Evolutionary conservation across 2,113 vertebrate species (phyloP).

Genomic region (Anarhynchus alexandrinus): DNA sequence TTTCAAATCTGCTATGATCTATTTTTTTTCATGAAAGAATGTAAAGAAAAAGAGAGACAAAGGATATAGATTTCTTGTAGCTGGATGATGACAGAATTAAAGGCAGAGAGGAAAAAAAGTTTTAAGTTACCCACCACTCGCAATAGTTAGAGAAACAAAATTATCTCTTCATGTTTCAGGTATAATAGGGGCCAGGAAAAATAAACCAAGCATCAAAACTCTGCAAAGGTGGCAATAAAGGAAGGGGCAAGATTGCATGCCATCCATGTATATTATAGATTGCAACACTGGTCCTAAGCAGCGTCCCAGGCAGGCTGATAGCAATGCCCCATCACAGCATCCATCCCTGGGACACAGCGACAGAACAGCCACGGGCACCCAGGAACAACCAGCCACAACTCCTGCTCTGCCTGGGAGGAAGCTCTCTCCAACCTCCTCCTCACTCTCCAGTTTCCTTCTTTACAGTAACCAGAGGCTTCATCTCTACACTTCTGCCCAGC

Average conservation of each 20-base stretch:
- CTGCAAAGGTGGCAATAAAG: not conserved
- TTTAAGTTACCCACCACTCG: not conserved
- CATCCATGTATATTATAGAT: accelerated
- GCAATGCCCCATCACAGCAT: not conserved
- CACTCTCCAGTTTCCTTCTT: not conserved
- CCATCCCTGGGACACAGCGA: not conserved
- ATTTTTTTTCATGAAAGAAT: not conserved
- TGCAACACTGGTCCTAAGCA: not conserved
- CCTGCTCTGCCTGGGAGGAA: not conserved
- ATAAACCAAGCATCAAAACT: not conserved
- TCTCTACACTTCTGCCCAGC: not conserved
- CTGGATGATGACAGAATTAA: not conserved
- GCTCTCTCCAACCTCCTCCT: not conserved
- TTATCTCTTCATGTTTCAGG: not conserved
- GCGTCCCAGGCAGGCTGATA: not conserved
- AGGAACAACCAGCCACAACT: not conserved
- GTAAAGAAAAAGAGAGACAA: not conserved
- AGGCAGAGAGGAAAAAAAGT: not conserved
- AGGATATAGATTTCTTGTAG: not conserved
- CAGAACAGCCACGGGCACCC: not conserved
- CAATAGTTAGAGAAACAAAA: not conserved
- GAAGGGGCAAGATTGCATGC: not conserved
- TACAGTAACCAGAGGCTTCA: not conserved
- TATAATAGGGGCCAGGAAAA: not conserved
- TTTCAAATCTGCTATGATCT: not conserved